These are phyloP conservation scores for Alexandromys fortis DNA, from an alignment of 2,113 vertebrate species.

Conservation along the genomic window DNA sequence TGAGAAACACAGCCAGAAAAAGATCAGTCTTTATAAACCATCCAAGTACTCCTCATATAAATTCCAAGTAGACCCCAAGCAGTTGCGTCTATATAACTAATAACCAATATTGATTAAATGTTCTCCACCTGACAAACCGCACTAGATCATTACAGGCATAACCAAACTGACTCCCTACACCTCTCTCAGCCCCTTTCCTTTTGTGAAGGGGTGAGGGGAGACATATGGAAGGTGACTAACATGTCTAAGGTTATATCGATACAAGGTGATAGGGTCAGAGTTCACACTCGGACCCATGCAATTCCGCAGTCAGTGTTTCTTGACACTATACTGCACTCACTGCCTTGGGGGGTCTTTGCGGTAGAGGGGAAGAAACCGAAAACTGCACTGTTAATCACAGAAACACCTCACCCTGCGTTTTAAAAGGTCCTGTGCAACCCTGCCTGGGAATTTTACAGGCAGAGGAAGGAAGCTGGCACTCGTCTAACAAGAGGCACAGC, in stretches of 20 bases:
- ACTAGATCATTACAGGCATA: neutral
- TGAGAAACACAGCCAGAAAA: conserved; percentile 41
- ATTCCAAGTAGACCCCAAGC: conserved; percentile 39
- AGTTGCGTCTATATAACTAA: neutral
- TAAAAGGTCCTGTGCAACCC: conserved; percentile 17
- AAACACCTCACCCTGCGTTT: neutral
- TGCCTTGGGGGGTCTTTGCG: neutral
- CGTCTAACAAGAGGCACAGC: neutral
- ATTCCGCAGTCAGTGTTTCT: neutral
- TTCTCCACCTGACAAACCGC: neutral
- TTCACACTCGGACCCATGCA: neutral
- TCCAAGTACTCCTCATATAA: conserved; percentile 14
- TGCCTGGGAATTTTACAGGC: conserved; percentile 4
- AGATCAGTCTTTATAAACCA: neutral
- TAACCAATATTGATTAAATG: neutral
- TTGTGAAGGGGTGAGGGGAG: neutral
- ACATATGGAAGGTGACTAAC: neutral
- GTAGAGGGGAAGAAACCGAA: neutral
- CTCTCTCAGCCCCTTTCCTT: neutral
- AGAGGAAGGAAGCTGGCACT: neutral
- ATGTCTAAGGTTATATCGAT: neutral
- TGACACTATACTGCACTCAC: neutral
- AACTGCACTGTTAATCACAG: neutral
- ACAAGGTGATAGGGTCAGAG: neutral
- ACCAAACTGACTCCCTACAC: neutral